Evolutionary conservation across 2,888 invertebrate species (phyloP).

Genomic region (Megastigmus dorsalis): DNA sequence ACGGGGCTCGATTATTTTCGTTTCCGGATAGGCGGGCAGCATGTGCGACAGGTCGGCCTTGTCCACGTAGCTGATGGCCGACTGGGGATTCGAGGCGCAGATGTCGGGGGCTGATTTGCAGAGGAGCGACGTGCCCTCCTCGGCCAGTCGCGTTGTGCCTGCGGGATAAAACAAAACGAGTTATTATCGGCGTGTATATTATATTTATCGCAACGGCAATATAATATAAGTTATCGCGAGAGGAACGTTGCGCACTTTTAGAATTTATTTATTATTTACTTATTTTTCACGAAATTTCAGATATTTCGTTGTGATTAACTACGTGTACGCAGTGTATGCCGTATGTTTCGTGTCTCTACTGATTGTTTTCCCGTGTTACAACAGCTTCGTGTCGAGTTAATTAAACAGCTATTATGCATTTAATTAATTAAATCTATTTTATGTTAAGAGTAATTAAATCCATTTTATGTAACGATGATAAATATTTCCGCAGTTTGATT

Average conservation of each 20-base stretch:
- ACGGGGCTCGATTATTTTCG: constrained; percentile 66
- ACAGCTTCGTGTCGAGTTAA: background rate
- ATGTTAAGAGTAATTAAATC: too few species aligned
- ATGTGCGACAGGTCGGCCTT: constrained; percentile 71
- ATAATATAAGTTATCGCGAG: too few species aligned
- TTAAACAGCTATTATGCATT: background rate
- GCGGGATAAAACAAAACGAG: background rate
- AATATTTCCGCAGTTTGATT: too few species aligned
- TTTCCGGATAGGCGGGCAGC: constrained; percentile 69
- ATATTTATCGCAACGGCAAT: too few species aligned
- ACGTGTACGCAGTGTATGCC: too few species aligned
- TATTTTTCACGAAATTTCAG: too few species aligned
- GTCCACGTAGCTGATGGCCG: constrained; percentile 72
- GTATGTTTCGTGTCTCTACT: too few species aligned
- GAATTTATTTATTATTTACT: too few species aligned
- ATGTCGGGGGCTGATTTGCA: constrained; percentile 73
- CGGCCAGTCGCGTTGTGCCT: constrained; percentile 67
- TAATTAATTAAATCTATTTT: background rate
- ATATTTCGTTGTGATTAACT: too few species aligned
- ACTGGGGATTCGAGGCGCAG: constrained; percentile 72
- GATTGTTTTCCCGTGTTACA: constrained; percentile 6
- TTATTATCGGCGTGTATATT: too few species aligned
- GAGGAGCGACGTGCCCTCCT: constrained; percentile 71
- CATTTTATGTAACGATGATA: too few species aligned
- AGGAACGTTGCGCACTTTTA: too few species aligned